Evolutionary conservation across 2,888 invertebrate species (phyloP), one percentile per base, ranked within the genome.

Genomic region (Chalcis sispes): DNA sequence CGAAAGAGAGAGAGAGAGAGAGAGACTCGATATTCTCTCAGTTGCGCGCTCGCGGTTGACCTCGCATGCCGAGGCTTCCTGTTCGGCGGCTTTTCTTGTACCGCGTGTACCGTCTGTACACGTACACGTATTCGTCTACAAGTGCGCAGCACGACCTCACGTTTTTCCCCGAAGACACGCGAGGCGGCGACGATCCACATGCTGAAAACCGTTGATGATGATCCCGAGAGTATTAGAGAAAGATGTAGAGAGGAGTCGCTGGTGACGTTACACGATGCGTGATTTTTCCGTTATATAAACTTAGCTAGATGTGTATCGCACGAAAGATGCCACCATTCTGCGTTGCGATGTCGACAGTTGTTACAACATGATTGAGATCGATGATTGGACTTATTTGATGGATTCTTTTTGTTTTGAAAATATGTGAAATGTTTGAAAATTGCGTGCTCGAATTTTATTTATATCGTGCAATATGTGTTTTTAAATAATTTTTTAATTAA

Each of bases 71-170:
- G 64, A 54, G 69, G 52, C 72, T 76, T 76, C 75, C 78, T 75
- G 72, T 27, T 75, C 54, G 65, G 42, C 72, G 56, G 56, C 71
- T 78, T 72, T 77, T 77, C 76, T 77, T 77, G 67, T 58, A 29
- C 70, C 23, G 18, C 27, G 54, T 56, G 20, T 13, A 32, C 27
- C 1, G 18, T 29, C 15, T 8, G n/a, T 54, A n/a, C 20, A 29
- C n/a, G n/a, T 56, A 18, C 40, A 46, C 48, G 20, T 56, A 18
- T 29, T 29, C 48, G 15, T 56, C 46, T n/a, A n/a, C n/a, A n/a
- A n/a, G n/a, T n/a, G n/a, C 23, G 27, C 40, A 15, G 40, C n/a
- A n/a, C 29, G 66, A 71, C 40, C 52, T 67, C 56, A 42, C 42
- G 42, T 5, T 13, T 23, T 48, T 42, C 42, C 48, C 18, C 65